phyloP scores from a whole-genome alignment of 1,140 invertebrate genomes.

The Aphelinus atriplicis region DNA sequence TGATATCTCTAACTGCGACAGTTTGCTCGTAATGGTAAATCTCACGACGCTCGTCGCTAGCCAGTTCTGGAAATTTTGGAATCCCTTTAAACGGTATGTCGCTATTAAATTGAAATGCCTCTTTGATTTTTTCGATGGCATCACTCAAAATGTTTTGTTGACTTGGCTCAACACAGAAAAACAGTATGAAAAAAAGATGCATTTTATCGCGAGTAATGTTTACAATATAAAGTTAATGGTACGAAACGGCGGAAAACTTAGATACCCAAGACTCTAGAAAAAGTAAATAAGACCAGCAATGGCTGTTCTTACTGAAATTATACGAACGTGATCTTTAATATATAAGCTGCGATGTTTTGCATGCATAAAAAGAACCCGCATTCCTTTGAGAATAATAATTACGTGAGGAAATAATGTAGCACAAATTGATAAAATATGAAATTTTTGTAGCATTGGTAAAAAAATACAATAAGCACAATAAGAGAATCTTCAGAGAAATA shows the following conservation, averaged over 20 bases:
- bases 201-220: not conserved
- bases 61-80: not conserved
- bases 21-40: slow-evolving; percentile 18
- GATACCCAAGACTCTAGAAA: slow-evolving; percentile 47
- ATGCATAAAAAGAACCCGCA: too few species aligned
- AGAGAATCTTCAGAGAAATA: too few species aligned
- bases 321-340: too few species aligned
- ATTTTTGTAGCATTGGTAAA: too few species aligned
- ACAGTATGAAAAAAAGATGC: not conserved
- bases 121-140: too few species aligned
- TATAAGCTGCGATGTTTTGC: too few species aligned
- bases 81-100: slow-evolving; percentile 13
- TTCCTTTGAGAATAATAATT: too few species aligned
- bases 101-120: not conserved
- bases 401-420: too few species aligned
- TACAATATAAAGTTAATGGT: not conserved
- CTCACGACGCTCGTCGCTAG: slow-evolving; percentile 1
- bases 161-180: not conserved
- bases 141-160: not conserved
- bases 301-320: too few species aligned
- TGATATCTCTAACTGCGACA: not conserved
- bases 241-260: slow-evolving; percentile 4
- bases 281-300: not conserved
- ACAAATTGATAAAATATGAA: too few species aligned
- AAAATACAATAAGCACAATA: too few species aligned